Percentiles rank a stretch among this genome's conserved stretches.
Evolutionary conservation across 2,888 invertebrate genomes (phyloP).

Genomic region (Eupithecia centaureata): DNA sequence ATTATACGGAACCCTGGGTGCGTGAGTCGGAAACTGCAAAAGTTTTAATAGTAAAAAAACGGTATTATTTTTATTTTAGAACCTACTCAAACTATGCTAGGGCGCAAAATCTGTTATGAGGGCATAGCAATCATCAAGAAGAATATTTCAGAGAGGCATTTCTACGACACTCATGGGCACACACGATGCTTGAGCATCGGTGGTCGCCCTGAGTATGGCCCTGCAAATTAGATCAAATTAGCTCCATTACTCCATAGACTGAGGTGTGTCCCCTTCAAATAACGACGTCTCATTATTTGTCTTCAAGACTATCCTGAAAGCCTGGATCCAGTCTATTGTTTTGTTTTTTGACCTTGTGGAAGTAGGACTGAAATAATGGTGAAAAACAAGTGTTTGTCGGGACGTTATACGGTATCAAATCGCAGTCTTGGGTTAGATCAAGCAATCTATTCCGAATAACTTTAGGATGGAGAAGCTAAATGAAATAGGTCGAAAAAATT

Average conservation of each 20-base stretch:
- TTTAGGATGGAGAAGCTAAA: not conserved
- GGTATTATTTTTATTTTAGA: no score
- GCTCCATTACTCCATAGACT: constrained; percentile 18
- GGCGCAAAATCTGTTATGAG: no score
- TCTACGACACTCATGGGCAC: no score
- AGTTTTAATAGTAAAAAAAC: no score
- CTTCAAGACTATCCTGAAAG: constrained; percentile 7
- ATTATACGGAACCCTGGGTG: no score
- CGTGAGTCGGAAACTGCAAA: no score
- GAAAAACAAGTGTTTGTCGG: constrained; percentile 15
- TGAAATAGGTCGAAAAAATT: not conserved
- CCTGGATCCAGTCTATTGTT: constrained; percentile 30
- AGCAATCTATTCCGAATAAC: not conserved
- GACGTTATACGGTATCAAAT: not conserved
- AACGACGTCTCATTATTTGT: constrained; percentile 16
- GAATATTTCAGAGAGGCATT: no score
- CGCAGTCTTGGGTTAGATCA: not conserved
- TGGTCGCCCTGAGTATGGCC: no score
- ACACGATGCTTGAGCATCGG: no score
- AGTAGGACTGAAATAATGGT: not conserved
- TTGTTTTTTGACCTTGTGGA: constrained; percentile 33
- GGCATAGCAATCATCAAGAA: no score
- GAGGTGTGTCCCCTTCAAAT: constrained; percentile 18
- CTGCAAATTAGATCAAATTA: constrained; percentile 13
- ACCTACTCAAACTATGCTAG: no score